Evolutionary conservation across 2,888 invertebrate species (phyloP).

Genomic region (Gastracanthus pulcherrimus): DNA sequence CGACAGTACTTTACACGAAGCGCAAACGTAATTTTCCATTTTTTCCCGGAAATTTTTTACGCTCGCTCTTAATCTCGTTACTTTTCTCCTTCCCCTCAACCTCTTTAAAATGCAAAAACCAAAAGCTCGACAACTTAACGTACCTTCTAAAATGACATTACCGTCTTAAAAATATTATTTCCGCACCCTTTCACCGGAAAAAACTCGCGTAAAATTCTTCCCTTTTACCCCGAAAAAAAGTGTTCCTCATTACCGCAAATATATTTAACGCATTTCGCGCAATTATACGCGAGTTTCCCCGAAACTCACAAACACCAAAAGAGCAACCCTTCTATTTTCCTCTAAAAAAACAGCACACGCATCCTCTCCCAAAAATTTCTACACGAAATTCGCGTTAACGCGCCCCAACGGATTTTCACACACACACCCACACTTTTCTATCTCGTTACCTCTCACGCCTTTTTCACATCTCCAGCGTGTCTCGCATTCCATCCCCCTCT

Average conservation of each 20-base stretch:
- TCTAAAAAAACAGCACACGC: background rate
- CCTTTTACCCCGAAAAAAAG: background rate
- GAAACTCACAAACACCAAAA: too few relatives aligned
- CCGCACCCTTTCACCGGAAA: background rate
- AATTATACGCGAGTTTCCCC: background rate
- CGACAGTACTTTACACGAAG: too few relatives aligned
- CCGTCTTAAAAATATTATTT: background rate
- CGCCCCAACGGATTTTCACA: background rate
- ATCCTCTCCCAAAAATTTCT: background rate
- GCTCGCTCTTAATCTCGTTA: background rate
- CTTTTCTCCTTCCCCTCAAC: background rate
- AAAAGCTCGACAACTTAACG: background rate
- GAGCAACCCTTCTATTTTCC: too few relatives aligned
- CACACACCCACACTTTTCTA: background rate
- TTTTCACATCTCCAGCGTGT: background rate
- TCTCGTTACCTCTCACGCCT: background rate
- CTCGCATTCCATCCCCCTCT: too few relatives aligned
- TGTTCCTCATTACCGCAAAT: background rate
- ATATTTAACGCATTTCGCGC: background rate
- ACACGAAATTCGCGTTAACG: constrained; percentile 4
- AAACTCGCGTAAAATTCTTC: background rate
- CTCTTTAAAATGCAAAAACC: background rate
- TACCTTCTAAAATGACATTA: too few relatives aligned
- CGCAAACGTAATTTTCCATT: background rate
- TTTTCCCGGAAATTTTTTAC: background rate